phyloP scores from a whole-genome alignment of 2,113 vertebrate species.

The Lophochroa leadbeateri region DNA sequence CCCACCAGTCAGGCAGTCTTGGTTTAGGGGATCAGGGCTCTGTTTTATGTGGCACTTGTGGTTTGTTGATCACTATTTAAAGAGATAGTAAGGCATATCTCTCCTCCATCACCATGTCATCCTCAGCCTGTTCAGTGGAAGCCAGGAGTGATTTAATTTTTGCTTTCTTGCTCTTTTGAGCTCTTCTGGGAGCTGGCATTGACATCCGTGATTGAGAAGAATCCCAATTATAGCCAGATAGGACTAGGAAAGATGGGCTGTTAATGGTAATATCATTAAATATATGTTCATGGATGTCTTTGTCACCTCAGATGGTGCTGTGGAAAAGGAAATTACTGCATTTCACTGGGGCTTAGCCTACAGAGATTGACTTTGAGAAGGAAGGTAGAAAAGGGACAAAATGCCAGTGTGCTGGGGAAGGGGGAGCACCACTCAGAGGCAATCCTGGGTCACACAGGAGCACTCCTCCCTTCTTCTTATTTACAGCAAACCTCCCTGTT shows the following conservation, averaged over 20 bases:
- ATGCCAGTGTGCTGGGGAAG: background rate
- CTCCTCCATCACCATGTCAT: background rate
- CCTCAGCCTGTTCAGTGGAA: background rate
- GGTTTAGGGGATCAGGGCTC: rapidly evolving
- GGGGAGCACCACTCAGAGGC: rapidly evolving
- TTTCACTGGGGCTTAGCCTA: background rate
- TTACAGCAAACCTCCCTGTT: background rate
- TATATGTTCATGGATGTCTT: background rate
- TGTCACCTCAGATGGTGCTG: background rate
- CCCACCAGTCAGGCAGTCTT: background rate
- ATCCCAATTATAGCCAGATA: background rate
- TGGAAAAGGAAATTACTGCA: background rate
- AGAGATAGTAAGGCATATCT: background rate
- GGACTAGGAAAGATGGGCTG: background rate
- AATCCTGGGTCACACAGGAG: rapidly evolving
- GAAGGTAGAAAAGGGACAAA: background rate
- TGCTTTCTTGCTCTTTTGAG: background rate
- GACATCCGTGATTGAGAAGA: background rate
- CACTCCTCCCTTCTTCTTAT: background rate
- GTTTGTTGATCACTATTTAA: background rate
- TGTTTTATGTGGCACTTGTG: background rate
- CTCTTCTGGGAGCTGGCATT: background rate
- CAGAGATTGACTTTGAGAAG: background rate
- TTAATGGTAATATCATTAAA: background rate
- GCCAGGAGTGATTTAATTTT: background rate